Percentiles rank a stretch among this genome's conserved stretches.
Conservation (phyloP, 1,140 invertebrate genomes). For the Orchestia grillus region DNA sequence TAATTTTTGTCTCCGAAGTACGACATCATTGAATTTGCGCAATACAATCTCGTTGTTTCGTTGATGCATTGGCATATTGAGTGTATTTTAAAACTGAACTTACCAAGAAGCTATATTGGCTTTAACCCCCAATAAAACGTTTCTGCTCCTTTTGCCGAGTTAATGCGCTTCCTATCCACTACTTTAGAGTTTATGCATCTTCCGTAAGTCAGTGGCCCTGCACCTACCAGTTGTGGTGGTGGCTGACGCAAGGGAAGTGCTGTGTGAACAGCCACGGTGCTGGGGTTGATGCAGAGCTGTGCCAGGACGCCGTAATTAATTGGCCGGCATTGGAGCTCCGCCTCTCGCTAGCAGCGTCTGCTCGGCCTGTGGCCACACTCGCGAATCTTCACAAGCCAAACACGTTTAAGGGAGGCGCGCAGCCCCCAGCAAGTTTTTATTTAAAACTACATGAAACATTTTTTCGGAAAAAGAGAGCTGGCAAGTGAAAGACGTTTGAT, state of each 20-base stretch:
- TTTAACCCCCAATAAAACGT: background rate
- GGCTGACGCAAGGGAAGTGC: no score
- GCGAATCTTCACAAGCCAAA: background rate
- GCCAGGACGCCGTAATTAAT: background rate
- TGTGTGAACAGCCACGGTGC: no score
- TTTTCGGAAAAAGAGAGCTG: background rate
- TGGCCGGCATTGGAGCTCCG: background rate
- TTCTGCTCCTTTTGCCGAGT: background rate
- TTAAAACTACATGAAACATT: background rate
- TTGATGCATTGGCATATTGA: background rate
- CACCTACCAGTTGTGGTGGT: no score
- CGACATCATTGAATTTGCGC: background rate
- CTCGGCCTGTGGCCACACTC: background rate
- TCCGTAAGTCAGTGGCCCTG: no score
- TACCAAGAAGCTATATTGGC: background rate
- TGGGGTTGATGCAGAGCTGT: background rate
- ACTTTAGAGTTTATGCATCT: no score
- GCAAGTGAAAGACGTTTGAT: background rate
- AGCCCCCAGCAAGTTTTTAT: background rate
- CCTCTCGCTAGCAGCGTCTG: no score
- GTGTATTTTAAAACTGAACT: background rate
- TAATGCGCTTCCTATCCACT: no score
- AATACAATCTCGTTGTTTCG: background rate
- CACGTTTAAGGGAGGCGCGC: background rate
- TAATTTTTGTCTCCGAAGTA: background rate